These are phyloP conservation scores for Amphimedon queenslandica DNA, from an alignment of 37 sponge, comb jelly and placozoan species.

Conservation along the genomic window DNA sequence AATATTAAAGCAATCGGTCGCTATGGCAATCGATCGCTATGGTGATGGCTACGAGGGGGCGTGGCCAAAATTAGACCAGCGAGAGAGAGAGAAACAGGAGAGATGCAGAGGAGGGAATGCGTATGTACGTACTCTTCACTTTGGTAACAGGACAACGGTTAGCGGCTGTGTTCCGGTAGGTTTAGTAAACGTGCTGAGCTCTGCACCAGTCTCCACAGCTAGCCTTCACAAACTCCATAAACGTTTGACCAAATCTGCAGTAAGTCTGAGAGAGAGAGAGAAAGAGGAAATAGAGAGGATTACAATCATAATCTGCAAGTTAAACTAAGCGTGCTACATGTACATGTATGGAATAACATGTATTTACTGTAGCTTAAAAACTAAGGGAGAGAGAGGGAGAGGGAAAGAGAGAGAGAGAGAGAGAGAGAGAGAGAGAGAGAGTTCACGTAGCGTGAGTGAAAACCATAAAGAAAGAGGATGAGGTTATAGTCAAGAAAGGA, in stretches of 20 bases:
- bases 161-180: background rate
- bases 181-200: conserved; percentile 49
- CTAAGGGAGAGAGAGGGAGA: background rate
- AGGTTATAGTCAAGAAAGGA: too few relatives aligned
- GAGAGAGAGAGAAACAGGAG: too few relatives aligned
- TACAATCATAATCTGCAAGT: too few relatives aligned
- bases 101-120: background rate
- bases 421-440: background rate
- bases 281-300: background rate
- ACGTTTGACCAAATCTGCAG: conserved; percentile 54
- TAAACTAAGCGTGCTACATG: too few relatives aligned
- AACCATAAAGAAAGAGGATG: background rate
- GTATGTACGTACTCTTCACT: background rate
- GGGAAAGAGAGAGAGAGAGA: background rate
- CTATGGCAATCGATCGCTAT: too few relatives aligned
- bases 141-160: too few relatives aligned
- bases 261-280: conserved; percentile 22
- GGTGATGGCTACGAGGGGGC: too few relatives aligned
- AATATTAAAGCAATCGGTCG: background rate
- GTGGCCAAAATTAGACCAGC: background rate
- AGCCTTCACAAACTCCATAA: conserved; percentile 75
- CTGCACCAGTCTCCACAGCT: conserved; percentile 74
- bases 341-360: too few relatives aligned
- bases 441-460: background rate
- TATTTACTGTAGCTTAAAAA: too few relatives aligned